Base-by-base conservation (phyloP, 2,113 vertebrate genomes). In the Cyanocitta stelleri region DNA sequence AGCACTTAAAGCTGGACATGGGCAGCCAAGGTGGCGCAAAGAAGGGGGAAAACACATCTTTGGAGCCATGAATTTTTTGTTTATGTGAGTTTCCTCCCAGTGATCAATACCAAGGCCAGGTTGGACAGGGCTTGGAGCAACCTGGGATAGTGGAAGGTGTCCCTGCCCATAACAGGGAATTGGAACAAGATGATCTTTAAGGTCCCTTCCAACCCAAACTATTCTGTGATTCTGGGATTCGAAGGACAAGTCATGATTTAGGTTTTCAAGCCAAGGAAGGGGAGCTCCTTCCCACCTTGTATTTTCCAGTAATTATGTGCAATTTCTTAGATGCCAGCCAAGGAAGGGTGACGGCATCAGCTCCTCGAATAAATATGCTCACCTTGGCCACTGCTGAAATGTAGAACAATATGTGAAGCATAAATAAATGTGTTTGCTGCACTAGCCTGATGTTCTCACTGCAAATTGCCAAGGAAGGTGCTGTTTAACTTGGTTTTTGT, bases 71-170 rank as follows among this genome's bases (percentile, higher is more conserved):
- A 13, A 30, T 24, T 16, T 75, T 66, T 56, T 41, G 16, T 69
- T 89, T 21, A 13, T 1, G 0, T 23, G 30, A 23, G 27, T 33
- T 71, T 48, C 29, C 29, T 67, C 29, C 49, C 39, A 51, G 18
- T 21, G 68, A 71, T 78, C 20, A 44, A 3, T 44, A 58, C 35
- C 71, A 48, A 55, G 52, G 59, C 61, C 27, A 17, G 56, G 41
- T 1, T 84, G 55, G n/a, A 19, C 0, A 0, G 55, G 21, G n/a
- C 21, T 55, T 55, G 41, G 55, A 62, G 55, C 26, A 35, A 0
- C 41, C 41, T 43, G 63, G 15, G 12, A 3, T 18, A 14, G 41
- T 62, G 49, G 56, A 55, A 77, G 8, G 7, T 56, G 72, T 35
- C 63, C 35, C 41, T 69, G 71, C 15, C 39, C 55, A 10, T 6